Percentiles rank a stretch among this genome's conserved stretches.
phyloP scores from a whole-genome alignment of 1,140 invertebrate species.

The Drosophila neocordata region DNA sequence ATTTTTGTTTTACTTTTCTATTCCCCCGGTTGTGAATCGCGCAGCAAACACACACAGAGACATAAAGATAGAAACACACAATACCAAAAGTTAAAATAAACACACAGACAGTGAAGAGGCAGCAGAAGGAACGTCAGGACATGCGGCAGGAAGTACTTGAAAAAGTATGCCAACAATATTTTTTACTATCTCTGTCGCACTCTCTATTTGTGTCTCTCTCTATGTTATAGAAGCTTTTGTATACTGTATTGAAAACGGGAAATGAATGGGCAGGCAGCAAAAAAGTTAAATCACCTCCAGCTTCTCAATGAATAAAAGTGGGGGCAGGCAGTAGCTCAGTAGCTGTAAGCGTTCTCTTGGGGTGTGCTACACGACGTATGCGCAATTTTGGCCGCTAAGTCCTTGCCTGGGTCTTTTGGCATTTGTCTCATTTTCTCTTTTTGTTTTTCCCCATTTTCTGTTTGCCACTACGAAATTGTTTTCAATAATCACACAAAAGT shows the following conservation, averaged over 20 bases:
- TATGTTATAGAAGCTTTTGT: constrained; percentile 48
- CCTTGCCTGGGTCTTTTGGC: constrained; percentile 41
- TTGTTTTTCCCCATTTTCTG: constrained; percentile 47
- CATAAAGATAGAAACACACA: neutral
- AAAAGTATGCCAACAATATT: constrained; percentile 80
- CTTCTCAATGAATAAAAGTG: constrained; percentile 11
- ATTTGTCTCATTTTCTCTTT: constrained; percentile 62
- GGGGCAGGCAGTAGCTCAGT: neutral
- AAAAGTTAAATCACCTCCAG: constrained; percentile 78
- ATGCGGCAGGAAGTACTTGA: constrained; percentile 73
- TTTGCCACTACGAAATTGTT: constrained; percentile 50
- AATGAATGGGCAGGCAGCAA: constrained; percentile 68
- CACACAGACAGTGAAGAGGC: constrained; percentile 23
- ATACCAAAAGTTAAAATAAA: constrained; percentile 79
- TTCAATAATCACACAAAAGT: constrained; percentile 59
- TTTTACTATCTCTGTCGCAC: constrained; percentile 39
- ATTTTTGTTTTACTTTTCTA: constrained; percentile 78
- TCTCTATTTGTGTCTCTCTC: constrained; percentile 23
- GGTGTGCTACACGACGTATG: constrained; percentile 48
- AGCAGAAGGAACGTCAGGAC: constrained; percentile 31
- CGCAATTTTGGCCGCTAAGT: constrained; percentile 67
- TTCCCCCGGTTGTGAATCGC: constrained; percentile 44
- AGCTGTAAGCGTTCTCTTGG: constrained; percentile 26
- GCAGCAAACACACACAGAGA: constrained; percentile 19
- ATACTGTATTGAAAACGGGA: constrained; percentile 68